Percentiles rank a stretch among this genome's conserved stretches.
phyloP scores from a whole-genome alignment of 2,113 vertebrate species.

The Xiphophorus hellerii region DNA sequence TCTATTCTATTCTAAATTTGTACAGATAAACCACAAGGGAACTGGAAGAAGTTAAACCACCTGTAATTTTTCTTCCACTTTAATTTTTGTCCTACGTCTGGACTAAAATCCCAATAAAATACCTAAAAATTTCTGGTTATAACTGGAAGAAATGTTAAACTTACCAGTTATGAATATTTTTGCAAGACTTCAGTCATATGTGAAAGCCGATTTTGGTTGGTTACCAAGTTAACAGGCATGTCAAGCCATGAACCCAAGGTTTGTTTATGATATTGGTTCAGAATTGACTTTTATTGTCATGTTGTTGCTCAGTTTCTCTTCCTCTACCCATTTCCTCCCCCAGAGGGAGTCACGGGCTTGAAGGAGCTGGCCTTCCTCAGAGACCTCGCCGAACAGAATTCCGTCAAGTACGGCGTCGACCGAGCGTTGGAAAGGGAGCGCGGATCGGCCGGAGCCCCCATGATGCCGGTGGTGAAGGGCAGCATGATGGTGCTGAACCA shows the following conservation, averaged over 20 bases:
- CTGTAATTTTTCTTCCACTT: no score
- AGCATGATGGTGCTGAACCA: slow-evolving; percentile 99
- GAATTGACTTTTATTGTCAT: not conserved
- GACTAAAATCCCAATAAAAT: no score
- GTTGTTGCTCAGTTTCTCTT: not conserved
- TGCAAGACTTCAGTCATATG: no score
- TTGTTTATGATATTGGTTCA: slow-evolving; percentile 10
- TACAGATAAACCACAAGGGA: no score
- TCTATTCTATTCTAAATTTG: no score
- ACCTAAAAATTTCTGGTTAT: no score
- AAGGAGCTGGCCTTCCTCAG: slow-evolving; percentile 96
- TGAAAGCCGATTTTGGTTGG: no score
- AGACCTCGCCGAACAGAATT: slow-evolving; percentile 97
- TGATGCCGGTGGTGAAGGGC: slow-evolving; percentile 90
- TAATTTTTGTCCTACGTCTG: no score
- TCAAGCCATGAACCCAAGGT: slow-evolving; percentile 15
- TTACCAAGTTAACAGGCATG: not conserved
- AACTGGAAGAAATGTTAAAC: no score
- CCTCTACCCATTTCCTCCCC: not conserved
- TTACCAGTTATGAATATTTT: no score
- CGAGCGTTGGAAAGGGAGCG: slow-evolving; percentile 67
- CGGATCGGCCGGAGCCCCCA: slow-evolving; percentile 32
- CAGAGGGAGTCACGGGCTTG: slow-evolving; percentile 93
- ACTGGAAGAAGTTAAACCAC: no score
- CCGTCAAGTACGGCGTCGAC: slow-evolving; percentile 89